phyloP scores from a whole-genome alignment of 53 echinoderm and acorn worm genomes.

The Temnopleurus reevesii region DNA sequence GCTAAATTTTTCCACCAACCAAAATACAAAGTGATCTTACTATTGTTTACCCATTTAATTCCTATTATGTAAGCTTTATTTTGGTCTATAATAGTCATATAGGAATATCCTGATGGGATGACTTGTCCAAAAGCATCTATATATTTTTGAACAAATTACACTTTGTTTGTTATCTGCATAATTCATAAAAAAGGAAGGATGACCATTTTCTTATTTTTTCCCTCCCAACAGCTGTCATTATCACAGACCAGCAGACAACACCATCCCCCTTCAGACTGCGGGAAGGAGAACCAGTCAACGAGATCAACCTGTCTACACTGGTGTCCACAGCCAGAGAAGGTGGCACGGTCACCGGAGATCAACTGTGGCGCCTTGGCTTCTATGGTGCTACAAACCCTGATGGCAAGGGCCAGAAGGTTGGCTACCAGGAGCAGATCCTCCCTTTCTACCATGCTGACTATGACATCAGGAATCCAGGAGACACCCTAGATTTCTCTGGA shows the following conservation, averaged over 20 bases:
- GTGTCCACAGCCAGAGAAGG: constrained; percentile 62
- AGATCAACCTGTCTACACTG: constrained; percentile 20
- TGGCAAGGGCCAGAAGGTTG: constrained; percentile 75
- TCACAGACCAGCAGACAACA: constrained; percentile 31
- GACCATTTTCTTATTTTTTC: not conserved
- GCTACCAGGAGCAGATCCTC: constrained; percentile 72
- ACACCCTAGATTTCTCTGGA: constrained; percentile 67
- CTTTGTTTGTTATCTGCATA: too few species aligned
- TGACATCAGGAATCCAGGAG: constrained; percentile 64
- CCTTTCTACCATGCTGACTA: constrained; percentile 65
- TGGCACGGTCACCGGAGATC: constrained; percentile 73
- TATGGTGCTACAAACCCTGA: constrained; percentile 80
- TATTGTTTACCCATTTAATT: too few species aligned
- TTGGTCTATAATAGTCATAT: too few species aligned
- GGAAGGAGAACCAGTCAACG: constrained; percentile 55
- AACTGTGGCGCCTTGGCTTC: constrained; percentile 84
- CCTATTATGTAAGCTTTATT: too few species aligned
- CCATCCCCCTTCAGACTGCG: constrained; percentile 26
- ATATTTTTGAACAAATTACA: too few species aligned
- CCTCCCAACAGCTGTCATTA: not conserved
- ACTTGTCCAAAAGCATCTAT: too few species aligned
- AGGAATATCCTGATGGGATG: too few species aligned
- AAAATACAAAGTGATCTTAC: too few species aligned
- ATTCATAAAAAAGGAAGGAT: too few species aligned
- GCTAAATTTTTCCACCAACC: too few species aligned